A percentile compares a stretch with the other conserved stretches of the same genome.
These are phyloP conservation scores for Leucoptera coffeella DNA, from an alignment of 2,888 invertebrate species.

Conservation along the genomic window DNA sequence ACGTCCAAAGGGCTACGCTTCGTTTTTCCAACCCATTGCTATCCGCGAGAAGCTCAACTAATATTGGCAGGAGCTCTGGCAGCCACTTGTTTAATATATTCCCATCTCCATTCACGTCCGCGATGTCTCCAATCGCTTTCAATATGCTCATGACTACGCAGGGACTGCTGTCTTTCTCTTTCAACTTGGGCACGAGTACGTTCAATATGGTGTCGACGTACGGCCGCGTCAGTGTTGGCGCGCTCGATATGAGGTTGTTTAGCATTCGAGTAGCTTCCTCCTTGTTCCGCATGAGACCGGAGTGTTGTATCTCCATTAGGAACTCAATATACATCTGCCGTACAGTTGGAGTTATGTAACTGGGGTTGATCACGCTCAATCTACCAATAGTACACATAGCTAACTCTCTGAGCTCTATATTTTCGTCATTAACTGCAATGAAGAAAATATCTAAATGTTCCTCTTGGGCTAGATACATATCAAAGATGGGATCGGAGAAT, in stretches of 20 bases:
- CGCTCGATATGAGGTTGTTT: constrained; percentile 89
- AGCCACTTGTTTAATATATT: constrained; percentile 86
- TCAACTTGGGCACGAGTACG: constrained; percentile 84
- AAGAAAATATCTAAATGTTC: constrained; percentile 90
- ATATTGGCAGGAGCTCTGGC: constrained; percentile 79
- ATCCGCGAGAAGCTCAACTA: constrained; percentile 91
- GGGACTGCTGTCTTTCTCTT: constrained; percentile 82
- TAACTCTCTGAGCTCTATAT: constrained; percentile 89
- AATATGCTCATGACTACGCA: constrained; percentile 87
- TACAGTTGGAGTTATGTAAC: constrained; percentile 93
- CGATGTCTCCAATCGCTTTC: constrained; percentile 90
- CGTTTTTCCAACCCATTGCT: constrained; percentile 90
- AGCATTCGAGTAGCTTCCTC: constrained; percentile 94
- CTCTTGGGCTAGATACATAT: constrained; percentile 90
- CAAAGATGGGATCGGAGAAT: constrained; percentile 81
- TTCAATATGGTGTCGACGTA: constrained; percentile 93
- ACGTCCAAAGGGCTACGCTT: constrained; percentile 90
- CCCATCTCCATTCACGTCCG: constrained; percentile 83
- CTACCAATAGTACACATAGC: constrained; percentile 89
- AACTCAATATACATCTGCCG: constrained; percentile 88
- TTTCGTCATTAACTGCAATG: constrained; percentile 93
- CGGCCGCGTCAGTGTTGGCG: constrained; percentile 88
- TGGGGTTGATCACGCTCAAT: constrained; percentile 91
- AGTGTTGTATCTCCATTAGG: constrained; percentile 88
- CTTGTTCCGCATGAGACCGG: constrained; percentile 91